Conservation (phyloP, 2,797 vertebrate genomes). For the Alectoris magna region DNA sequence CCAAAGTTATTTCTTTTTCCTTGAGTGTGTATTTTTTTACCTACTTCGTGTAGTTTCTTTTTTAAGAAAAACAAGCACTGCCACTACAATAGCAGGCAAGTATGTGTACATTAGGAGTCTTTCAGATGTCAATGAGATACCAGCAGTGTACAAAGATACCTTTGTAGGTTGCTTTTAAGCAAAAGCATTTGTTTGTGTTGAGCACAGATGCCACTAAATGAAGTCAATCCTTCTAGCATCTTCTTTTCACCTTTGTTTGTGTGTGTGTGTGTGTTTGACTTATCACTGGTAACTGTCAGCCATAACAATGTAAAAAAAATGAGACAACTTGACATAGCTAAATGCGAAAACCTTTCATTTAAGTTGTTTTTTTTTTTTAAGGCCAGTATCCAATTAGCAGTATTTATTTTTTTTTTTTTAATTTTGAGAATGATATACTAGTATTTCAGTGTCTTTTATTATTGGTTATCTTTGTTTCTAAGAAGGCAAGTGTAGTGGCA, state of each 20-base stretch:
- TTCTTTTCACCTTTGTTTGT: background rate
- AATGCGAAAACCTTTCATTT: background rate
- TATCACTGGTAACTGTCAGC: background rate
- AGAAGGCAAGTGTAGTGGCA: background rate
- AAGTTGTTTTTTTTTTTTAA: background rate
- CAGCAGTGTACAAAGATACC: background rate
- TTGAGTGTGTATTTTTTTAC: background rate
- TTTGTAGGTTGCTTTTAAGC: background rate
- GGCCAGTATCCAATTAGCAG: background rate
- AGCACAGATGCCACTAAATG: conserved; percentile 24
- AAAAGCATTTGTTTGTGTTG: background rate
- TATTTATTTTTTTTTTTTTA: background rate
- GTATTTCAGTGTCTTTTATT: background rate
- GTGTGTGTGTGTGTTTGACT: background rate
- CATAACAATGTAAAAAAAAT: background rate
- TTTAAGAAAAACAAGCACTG: background rate
- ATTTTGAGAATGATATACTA: background rate
- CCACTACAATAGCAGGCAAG: background rate
- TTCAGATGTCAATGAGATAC: background rate
- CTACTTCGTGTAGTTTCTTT: background rate
- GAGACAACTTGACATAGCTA: background rate
- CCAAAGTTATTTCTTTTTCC: too few species aligned
- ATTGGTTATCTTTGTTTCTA: background rate
- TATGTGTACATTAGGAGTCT: background rate
- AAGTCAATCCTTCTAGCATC: background rate